Evolutionary conservation across 2,888 invertebrate species (phyloP).

Genomic region (Chirona hameri): DNA sequence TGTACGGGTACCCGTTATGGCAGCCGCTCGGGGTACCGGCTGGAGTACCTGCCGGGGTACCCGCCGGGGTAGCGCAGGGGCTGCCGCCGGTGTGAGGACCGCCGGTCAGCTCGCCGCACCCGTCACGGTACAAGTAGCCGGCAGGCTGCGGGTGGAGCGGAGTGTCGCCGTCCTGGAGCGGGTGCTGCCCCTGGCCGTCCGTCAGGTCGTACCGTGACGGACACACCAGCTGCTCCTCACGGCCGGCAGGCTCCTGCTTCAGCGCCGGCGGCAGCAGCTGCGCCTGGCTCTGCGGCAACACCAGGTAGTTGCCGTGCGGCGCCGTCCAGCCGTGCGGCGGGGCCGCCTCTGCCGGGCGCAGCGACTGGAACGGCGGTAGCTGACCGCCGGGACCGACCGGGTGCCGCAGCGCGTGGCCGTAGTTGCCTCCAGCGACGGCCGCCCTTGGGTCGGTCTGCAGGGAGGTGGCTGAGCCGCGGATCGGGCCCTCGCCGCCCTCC

Average conservation of each 20-base stretch:
- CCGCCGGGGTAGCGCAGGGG: too few relatives aligned
- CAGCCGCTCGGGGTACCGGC: too few relatives aligned
- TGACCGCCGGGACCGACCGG: background rate
- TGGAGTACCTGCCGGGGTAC: background rate
- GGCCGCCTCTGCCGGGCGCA: background rate
- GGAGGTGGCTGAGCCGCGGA: slow-evolving; percentile 50
- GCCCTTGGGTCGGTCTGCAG: slow-evolving; percentile 41
- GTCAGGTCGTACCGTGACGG: background rate
- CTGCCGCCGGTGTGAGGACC: background rate
- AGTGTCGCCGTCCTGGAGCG: background rate
- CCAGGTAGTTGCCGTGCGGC: slow-evolving; percentile 4
- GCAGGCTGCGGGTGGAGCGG: background rate
- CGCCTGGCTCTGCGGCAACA: slow-evolving; percentile 33
- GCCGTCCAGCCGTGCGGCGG: slow-evolving; percentile 30
- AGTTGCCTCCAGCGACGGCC: slow-evolving; percentile 25
- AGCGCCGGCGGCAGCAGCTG: slow-evolving; percentile 35
- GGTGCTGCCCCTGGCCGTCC: background rate
- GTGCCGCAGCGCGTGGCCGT: background rate
- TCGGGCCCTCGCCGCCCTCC: slow-evolving; percentile 42
- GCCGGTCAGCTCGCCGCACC: background rate
- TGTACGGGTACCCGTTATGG: background rate
- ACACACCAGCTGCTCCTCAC: background rate
- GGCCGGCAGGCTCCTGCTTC: slow-evolving; percentile 33
- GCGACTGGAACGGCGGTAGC: slow-evolving; percentile 13
- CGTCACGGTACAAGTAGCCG: background rate